phyloP scores from a whole-genome alignment of 2,888 invertebrate genomes.

The Pachymerium ferrugineum region DNA sequence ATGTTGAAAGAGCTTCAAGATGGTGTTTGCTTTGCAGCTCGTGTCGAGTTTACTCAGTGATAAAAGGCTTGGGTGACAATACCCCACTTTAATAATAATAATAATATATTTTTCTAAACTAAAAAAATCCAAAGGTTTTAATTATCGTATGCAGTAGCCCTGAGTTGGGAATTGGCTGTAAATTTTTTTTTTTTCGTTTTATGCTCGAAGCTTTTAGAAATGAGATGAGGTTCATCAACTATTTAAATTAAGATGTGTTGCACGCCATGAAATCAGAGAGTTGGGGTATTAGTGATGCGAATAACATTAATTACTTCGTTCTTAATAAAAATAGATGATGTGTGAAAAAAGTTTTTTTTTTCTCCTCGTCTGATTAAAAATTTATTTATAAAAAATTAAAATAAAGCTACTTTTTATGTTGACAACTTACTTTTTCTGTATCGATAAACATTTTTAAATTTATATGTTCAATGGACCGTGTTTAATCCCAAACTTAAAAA shows the following conservation, averaged over 20 bases:
- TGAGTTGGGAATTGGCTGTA: background rate
- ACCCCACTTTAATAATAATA: no score
- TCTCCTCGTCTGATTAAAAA: background rate
- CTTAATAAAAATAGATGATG: background rate
- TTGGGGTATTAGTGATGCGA: background rate
- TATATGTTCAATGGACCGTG: no score
- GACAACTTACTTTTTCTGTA: no score
- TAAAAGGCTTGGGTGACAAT: background rate
- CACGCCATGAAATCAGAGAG: background rate
- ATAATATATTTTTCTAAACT: background rate
- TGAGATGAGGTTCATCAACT: background rate
- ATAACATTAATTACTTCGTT: background rate
- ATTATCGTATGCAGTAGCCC: background rate
- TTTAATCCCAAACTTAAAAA: no score
- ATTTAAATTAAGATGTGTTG: slow-evolving; percentile 18
- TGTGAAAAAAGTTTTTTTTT: background rate
- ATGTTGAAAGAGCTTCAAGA: background rate
- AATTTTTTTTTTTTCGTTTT: background rate
- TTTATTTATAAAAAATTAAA: background rate
- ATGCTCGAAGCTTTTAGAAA: background rate
- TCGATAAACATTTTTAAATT: no score
- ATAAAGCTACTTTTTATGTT: background rate
- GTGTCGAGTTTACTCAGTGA: background rate
- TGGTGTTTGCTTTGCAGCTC: background rate
- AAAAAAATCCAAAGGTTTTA: no score